These are phyloP conservation scores for Cyclopterus lumpus DNA, from an alignment of 2,797 vertebrate species.

Conservation along the genomic window DNA sequence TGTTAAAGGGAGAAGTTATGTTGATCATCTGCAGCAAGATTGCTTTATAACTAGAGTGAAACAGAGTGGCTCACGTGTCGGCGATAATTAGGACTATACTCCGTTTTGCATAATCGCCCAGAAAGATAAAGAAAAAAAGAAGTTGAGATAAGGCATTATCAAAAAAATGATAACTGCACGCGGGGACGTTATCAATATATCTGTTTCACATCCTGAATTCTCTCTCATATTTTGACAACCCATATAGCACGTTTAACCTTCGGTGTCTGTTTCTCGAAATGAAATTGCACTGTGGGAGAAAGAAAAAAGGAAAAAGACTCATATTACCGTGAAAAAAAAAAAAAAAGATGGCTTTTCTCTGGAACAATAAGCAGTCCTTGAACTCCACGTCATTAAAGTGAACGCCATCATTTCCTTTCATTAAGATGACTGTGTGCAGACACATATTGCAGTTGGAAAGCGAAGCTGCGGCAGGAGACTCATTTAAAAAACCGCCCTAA, in stretches of 20 bases:
- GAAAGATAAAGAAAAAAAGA: constrained; percentile 71
- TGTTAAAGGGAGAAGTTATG: constrained; percentile 57
- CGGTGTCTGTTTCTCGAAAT: constrained; percentile 80
- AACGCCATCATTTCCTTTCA: constrained; percentile 86
- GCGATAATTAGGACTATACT: constrained; percentile 75
- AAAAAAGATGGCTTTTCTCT: constrained; percentile 82
- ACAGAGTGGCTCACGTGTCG: constrained; percentile 68
- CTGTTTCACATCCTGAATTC: constrained; percentile 69
- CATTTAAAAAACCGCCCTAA: constrained; percentile 83
- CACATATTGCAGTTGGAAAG: constrained; percentile 83
- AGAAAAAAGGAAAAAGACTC: constrained; percentile 71
- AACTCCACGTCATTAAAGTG: constrained; percentile 85
- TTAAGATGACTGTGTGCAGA: constrained; percentile 86
- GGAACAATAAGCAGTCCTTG: constrained; percentile 86
- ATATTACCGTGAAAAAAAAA: constrained; percentile 83
- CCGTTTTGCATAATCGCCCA: constrained; percentile 77
- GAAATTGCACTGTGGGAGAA: constrained; percentile 73
- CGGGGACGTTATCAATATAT: constrained; percentile 76
- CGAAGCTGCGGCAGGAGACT: constrained; percentile 81
- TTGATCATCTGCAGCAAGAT: constrained; percentile 55
- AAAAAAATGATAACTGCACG: constrained; percentile 71
- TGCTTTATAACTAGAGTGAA: constrained; percentile 68
- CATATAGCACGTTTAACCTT: constrained; percentile 80
- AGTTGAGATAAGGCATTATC: constrained; percentile 76
- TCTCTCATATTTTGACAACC: constrained; percentile 80